Percentiles rank a stretch among this genome's conserved stretches.
phyloP scores from a whole-genome alignment of 2,888 invertebrate genomes.

The Toxonevra muliebris region DNA sequence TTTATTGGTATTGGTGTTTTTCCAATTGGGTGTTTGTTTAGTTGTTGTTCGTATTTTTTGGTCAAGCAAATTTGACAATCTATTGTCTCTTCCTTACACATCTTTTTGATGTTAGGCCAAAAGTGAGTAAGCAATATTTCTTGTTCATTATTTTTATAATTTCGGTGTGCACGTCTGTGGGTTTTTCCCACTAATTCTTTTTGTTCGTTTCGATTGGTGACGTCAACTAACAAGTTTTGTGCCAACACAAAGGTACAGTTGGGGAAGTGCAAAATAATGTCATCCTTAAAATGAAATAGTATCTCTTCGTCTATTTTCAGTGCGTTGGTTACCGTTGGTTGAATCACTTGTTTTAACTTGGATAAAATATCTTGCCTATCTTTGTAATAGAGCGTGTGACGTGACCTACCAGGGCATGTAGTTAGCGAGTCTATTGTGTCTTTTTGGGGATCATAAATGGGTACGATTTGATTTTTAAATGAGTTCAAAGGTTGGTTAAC shows the following conservation, averaged over 20 bases:
- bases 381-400: neutral
- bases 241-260: slow-evolving; percentile 1
- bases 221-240: no score
- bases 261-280: neutral
- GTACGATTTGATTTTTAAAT: neutral
- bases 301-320: neutral
- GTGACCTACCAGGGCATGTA: neutral
- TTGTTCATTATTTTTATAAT: slow-evolving; percentile 7
- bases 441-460: no score
- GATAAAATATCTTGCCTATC: neutral
- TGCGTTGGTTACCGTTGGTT: neutral
- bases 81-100: neutral
- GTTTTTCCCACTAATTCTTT: slow-evolving; percentile 1
- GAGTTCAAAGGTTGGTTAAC: no score
- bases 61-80: neutral
- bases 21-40: neutral
- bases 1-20: neutral
- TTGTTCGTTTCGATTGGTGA: neutral
- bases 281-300: slow-evolving; percentile 1
- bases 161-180: slow-evolving; percentile 12
- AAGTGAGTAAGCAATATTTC: neutral
- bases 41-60: neutral
- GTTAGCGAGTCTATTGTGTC: neutral
- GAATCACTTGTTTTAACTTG: no score
- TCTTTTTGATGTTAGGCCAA: no score